Base-by-base conservation (phyloP, 2,888 invertebrate genomes). In the Scaptomyza flava region DNA sequence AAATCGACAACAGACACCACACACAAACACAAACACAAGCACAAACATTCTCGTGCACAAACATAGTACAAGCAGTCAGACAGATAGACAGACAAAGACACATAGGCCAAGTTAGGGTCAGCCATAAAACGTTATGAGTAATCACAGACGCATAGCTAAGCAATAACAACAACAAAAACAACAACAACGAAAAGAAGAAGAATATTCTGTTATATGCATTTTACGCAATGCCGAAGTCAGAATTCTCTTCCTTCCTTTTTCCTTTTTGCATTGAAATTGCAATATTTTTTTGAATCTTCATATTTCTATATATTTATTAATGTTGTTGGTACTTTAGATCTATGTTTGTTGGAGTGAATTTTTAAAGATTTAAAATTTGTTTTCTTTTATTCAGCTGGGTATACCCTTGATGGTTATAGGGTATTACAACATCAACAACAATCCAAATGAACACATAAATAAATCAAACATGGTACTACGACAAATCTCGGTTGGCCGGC, bases 401-500 rank as follows among this genome's bases (percentile, higher is more conserved):
- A 38, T 38, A 38, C 17, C 20, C 31, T 11, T 9, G n/a, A 3
- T 31, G 38, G 7, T 14, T 7, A 2, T 8, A 51, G 72, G 41
- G 65, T 58, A 64, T 53, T 3, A 23, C 51, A 58, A 51, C 9
- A 63, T 53, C 45, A 67, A 77, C 53, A 87, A 83, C 81, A 87
- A 62, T 65, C 60, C 79, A 81, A 87, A 82, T 87, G 87, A 82
- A 82, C 81, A 82, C 83, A 82, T 84, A 82, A 84, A 82, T 82
- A 82, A 87, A 82, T 82, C 81, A 82, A 81, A 86, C 73, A 76
- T 82, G 79, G 79, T 84, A 78, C 85, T 76, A 84, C 82, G 85
- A 82, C 87, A 87, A 82, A 87, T 82, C 87, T 87, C 81, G 73
- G 85, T 78, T 87, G 81, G 82, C 76, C 72, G 66, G 76, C 77